These are phyloP conservation scores for Laticauda colubrina DNA, from an alignment of 2,113 vertebrate genomes.

Conservation along the genomic window DNA sequence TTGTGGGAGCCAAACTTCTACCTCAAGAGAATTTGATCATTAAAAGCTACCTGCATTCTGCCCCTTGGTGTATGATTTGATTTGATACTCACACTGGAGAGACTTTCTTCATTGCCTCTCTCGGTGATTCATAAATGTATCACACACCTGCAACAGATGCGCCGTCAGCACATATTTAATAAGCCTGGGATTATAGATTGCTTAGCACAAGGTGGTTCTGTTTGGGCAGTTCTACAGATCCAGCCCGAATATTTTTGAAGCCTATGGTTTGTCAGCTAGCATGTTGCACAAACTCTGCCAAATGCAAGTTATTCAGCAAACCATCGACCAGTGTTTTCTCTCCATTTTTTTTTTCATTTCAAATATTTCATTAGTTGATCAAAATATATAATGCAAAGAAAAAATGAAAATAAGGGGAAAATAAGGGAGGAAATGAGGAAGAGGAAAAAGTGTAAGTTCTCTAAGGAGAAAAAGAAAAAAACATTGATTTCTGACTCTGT, in stretches of 20 bases:
- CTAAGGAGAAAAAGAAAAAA: too few species aligned
- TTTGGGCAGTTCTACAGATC: not conserved
- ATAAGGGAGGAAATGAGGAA: too few species aligned
- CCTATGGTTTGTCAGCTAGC: not conserved
- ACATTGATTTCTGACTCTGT: too few species aligned
- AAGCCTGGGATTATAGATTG: not conserved
- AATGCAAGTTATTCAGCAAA: too few species aligned
- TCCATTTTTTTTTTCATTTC: too few species aligned
- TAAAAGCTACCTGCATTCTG: not conserved
- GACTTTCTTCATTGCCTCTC: not conserved
- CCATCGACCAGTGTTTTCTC: too few species aligned
- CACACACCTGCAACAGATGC: not conserved
- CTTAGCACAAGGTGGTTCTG: not conserved
- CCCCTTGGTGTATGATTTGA: not conserved
- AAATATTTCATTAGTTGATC: too few species aligned
- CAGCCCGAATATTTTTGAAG: not conserved
- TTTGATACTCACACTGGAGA: not conserved
- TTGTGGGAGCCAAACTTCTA: not conserved
- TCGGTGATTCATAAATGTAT: not conserved
- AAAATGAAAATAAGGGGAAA: too few species aligned
- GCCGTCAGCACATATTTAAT: not conserved
- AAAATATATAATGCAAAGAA: too few species aligned
- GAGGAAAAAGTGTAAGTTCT: too few species aligned
- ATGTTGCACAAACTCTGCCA: too few species aligned
- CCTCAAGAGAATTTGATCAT: not conserved